Evolutionary conservation across 2,888 invertebrate genomes (phyloP).

Genomic region (Lasioglossum lativentre): DNA sequence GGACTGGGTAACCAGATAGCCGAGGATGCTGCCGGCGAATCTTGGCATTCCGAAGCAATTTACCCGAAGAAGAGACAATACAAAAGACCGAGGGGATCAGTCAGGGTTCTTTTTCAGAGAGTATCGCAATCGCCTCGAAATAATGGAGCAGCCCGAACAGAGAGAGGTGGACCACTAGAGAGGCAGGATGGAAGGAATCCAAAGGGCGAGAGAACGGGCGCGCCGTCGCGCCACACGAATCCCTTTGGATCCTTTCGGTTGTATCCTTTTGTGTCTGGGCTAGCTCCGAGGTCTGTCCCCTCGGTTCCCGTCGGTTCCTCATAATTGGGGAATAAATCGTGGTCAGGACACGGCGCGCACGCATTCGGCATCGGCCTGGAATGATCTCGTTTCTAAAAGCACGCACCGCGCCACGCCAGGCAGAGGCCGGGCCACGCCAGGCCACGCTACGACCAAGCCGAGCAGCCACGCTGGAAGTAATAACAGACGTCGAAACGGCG

Average conservation of each 20-base stretch:
- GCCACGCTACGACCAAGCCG: conserved; percentile 1
- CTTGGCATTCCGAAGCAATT: conserved; percentile 2
- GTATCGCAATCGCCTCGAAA: conserved; percentile 24
- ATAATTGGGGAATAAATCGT: conserved; percentile 60
- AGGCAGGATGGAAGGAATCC: neutral
- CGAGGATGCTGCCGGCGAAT: neutral
- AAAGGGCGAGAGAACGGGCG: neutral
- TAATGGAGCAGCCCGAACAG: conserved; percentile 9
- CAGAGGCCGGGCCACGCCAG: neutral
- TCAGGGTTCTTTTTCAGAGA: conserved; percentile 4
- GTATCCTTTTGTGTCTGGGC: conserved; percentile 43
- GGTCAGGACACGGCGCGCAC: conserved; percentile 20
- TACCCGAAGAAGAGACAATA: conserved; percentile 19
- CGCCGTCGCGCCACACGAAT: neutral
- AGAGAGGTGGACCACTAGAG: neutral
- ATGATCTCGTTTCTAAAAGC: conserved; percentile 58
- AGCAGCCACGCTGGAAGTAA: conserved; percentile 45
- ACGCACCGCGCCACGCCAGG: conserved; percentile 1
- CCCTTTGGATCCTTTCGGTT: conserved; percentile 31
- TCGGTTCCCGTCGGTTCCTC: conserved; percentile 13
- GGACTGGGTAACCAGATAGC: neutral
- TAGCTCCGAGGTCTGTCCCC: neutral
- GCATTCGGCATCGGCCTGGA: conserved; percentile 41
- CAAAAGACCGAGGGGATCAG: conserved; percentile 9
- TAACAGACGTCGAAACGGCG: conserved; percentile 55